phyloP scores from a whole-genome alignment of 2,113 vertebrate species.

The Junco hyemalis region DNA sequence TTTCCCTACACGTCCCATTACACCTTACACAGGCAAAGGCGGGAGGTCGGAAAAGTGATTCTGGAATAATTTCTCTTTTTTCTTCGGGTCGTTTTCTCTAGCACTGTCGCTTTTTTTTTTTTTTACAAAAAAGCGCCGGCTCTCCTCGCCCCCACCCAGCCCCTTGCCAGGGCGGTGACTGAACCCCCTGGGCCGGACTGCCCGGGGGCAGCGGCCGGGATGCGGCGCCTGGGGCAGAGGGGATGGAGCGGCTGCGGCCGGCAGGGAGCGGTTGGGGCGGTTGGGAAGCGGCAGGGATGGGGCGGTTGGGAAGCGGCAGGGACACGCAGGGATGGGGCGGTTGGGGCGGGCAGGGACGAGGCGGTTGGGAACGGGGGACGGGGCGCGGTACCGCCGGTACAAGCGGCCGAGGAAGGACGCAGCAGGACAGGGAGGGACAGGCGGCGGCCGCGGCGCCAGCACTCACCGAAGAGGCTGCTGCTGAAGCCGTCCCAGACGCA shows the following conservation, averaged over 20 bases:
- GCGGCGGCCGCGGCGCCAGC: neutral
- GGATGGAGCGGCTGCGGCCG: neutral
- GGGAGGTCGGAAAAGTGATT: neutral
- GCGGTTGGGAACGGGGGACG: neutral
- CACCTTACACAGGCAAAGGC: neutral
- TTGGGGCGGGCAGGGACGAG: neutral
- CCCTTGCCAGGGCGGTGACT: neutral
- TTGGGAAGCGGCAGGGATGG: too few species aligned
- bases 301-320: neutral
- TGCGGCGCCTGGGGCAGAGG: neutral
- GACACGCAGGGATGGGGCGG: neutral
- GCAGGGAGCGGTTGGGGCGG: neutral
- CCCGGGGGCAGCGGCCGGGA: too few species aligned
- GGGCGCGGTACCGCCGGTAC: neutral
- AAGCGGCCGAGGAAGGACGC: neutral
- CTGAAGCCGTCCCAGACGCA: conserved; percentile 92
- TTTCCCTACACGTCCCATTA: neutral
- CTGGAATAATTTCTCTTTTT: neutral
- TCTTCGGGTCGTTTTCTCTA: neutral
- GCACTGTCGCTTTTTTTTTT: neutral
- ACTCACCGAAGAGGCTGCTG: conserved; percentile 91
- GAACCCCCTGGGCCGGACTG: rapidly evolving
- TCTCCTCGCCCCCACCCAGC: too few species aligned
- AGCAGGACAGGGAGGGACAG: neutral
- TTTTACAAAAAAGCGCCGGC: too few species aligned